Base-by-base conservation (phyloP, 2,888 invertebrate species). In the Melitaea athalia region DNA sequence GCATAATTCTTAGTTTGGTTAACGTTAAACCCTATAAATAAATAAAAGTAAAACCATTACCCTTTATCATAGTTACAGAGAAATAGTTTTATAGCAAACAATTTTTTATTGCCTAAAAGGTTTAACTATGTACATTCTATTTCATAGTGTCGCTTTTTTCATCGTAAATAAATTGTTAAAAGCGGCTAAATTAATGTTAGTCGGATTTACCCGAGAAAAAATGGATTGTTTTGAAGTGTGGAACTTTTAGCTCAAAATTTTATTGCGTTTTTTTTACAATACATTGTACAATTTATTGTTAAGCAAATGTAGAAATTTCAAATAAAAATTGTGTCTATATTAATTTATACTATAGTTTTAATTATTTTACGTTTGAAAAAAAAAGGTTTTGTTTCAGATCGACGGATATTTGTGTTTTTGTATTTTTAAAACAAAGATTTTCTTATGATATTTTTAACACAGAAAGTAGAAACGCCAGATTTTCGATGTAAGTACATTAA, bases 121-220 rank as follows among this genome's bases (percentile, higher is more conserved):
- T 63, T 63, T 17, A 63, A 63, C 62, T 52, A 63, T 43, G 38
- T 49, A 38, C 62, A 33, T 63, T 63, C 52, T 50, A 63, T 52
- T 63, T 52, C 62, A 63, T 43, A 63, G 50, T 57, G 42, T 42
- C 57, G 42, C 17, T 42, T 52, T 63, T 62, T 63, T 52, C 50
- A 63, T 52, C 38, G 49, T 52, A 50, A 52, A 50, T 63, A 50
- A 50, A 62, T 62, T 62, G 52, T 62, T 52, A 52, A 63, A 52
- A 63, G 62, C 62, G 62, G 62, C 52, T 38, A 63, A 62, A 63
- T 63, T 50, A 52, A 49, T 50, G 52, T 52, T 38, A 63, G 62
- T 63, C 38, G 62, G 52, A 63, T 63, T 63, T 63, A 52, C 52
- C 52, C 50, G 52, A 50, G 52, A 52, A 50, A 63, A 62, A 63